Evolutionary conservation across 1,140 invertebrate species (phyloP).

Genomic region (Lerema accius): DNA sequence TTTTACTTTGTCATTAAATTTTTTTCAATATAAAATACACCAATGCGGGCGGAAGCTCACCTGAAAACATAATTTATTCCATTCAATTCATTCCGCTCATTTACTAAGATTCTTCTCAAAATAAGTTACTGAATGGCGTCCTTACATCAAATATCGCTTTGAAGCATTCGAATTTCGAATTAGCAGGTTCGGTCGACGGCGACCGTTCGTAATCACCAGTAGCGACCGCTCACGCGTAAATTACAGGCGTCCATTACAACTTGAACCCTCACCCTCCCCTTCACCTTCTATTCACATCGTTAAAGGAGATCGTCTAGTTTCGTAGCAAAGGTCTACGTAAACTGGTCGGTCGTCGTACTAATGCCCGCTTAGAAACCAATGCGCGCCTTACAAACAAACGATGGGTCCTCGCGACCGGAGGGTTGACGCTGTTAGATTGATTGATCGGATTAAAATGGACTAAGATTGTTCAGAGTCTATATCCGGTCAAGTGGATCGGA

Average conservation of each 20-base stretch:
- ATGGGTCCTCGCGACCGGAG: constrained; percentile 34
- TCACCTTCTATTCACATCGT: constrained; percentile 29
- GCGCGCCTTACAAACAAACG: constrained; percentile 64
- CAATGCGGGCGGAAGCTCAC: too few species aligned
- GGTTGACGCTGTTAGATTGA: constrained; percentile 48
- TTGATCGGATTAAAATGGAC: constrained; percentile 52
- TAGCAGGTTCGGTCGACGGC: constrained; percentile 62
- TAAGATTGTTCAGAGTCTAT: constrained; percentile 27
- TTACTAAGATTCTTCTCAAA: too few species aligned
- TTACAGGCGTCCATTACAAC: constrained; percentile 52
- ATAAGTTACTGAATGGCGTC: constrained; percentile 32
- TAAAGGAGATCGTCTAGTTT: constrained; percentile 30
- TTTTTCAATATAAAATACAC: too few species aligned
- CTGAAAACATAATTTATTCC: too few species aligned
- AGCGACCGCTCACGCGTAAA: constrained; percentile 75
- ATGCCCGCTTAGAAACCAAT: constrained; percentile 66
- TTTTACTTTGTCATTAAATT: too few species aligned
- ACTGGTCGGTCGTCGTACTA: constrained; percentile 58
- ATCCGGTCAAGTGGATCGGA: constrained; percentile 14
- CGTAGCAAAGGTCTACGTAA: constrained; percentile 48
- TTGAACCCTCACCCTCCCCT: constrained; percentile 42
- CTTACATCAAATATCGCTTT: constrained; percentile 39
- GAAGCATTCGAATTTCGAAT: constrained; percentile 61
- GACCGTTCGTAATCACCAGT: constrained; percentile 69
- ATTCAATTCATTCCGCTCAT: too few species aligned